Percentiles rank a stretch among this genome's conserved stretches.
phyloP scores from a whole-genome alignment of 2,888 invertebrate genomes.

The Oscheius sp. region DNA sequence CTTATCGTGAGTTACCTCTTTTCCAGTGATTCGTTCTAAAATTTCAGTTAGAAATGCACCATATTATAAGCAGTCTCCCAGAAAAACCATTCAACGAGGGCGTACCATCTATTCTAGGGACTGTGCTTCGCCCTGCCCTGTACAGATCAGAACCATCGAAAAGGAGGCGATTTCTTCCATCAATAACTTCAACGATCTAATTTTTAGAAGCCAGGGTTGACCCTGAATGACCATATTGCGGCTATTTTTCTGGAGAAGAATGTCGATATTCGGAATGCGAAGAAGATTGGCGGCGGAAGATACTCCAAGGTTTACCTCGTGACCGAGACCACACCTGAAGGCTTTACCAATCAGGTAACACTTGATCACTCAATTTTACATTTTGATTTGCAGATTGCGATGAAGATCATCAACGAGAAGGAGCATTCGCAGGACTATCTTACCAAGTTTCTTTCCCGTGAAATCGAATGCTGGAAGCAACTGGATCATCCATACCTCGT shows the following conservation, averaged over 20 bases:
- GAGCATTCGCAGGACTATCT: conserved; percentile 59
- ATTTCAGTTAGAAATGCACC: neutral
- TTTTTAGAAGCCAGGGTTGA: neutral
- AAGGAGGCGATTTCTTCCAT: neutral
- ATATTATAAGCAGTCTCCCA: neutral
- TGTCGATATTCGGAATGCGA: conserved; percentile 45
- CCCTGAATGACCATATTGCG: conserved; percentile 10
- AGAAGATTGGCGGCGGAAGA: conserved; percentile 60
- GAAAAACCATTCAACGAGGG: neutral
- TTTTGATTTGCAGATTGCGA: conserved; percentile 53
- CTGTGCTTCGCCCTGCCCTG: neutral
- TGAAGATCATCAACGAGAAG: conserved; percentile 60
- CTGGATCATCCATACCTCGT: conserved; percentile 53
- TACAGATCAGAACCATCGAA: neutral
- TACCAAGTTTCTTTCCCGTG: conserved; percentile 64
- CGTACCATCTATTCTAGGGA: neutral
- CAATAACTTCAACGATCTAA: neutral
- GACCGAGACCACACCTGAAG: neutral
- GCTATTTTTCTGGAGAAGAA: conserved; percentile 43
- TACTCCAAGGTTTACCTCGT: conserved; percentile 66
- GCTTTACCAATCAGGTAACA: neutral
- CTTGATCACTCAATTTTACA: neutral
- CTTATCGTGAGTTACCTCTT: too few relatives aligned
- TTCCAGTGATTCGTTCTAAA: too few relatives aligned
- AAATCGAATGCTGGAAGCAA: conserved; percentile 64